Base-by-base conservation (phyloP, 2,888 invertebrate species). In the Drosophila colorata region DNA sequence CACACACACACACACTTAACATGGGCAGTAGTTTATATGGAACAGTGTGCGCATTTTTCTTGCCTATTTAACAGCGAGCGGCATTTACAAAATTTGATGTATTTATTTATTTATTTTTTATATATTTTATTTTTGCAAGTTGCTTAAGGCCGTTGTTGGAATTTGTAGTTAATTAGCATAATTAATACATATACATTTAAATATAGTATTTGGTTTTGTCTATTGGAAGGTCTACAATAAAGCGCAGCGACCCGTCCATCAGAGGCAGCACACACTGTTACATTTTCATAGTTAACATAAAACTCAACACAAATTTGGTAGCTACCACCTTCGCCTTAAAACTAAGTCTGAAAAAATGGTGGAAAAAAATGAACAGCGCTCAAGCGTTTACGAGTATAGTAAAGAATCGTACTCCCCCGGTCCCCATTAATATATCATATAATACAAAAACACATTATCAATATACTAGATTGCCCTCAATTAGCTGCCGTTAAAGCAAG, bases 401-500 rank as follows among this genome's bases (percentile, higher is more conserved):
- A 69, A 69, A 75, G 58, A 75, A 72, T 68, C 46, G 59, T 56
- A 67, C 43, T 43, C 11, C 31, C 35, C 23, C 16, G 2, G n/a
- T 16, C 23, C 46, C 35, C 13, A 13, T 20, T 37, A 28, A 38
- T 67, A 38, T 52, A 67, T 40, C 28, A 23, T 58, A 84, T 88
- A 67, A 72, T 82, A 89, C 76, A 87, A 83, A 69, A 81, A 78
- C n/a, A 67, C 74, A 66, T 70, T 79, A 79, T 69, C 69, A 66
- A 66, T 86, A 69, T 52, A 31, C 28, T 31, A 71, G 58, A 69
- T 57, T 59, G 66, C 49, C 52, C 71, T 52, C 0, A 58, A 41
- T 72, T 73, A 76, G 67, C 72, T 67, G 78, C 63, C 81, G 90
- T 90, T 91, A 91, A 68, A 91, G 90, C 80, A 86, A 83, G 74